Base-by-base conservation (phyloP, 2,888 invertebrate genomes). In the Tineola bisselliella region DNA sequence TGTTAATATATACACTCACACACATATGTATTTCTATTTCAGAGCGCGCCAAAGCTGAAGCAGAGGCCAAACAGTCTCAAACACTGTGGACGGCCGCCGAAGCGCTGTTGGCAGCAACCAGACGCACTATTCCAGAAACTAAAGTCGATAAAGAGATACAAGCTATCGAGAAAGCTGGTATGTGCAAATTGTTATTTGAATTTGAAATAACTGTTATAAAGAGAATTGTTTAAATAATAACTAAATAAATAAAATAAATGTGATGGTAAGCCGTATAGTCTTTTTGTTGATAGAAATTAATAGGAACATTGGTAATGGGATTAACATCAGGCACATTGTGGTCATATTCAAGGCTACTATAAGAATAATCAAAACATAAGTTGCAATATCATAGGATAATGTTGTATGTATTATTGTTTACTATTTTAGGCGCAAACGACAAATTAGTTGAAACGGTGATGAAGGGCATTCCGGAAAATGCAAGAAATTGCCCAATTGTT, bases 61-160 rank as follows among this genome's bases (percentile, higher is more conserved):
- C 90, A 65, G 90, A 90, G 62, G 92, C 93, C 0, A 91, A 92
- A 44, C 91, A 93, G 65, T 93, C 97, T 0, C 97, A 97, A 78
- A 91, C 95, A 30, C 88, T 98, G 66, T 98, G 98, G 98, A 92
- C 96, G 65, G 96, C 98, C 0, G 97, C 96, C 69, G 96, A 97
- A 71, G 92, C 96, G 1, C 86, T 98, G 43, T 90, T 93, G 71
- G 90, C 93, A 1, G 92, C 94, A 18, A 90, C 97, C 6, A 89
- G 91, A 63, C 90, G 91, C 10, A 87, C 90, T 61, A 86, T 88
- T 0, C 80, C 66, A 0, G 63, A 66, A 79, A 89, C 69, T 83
- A 90, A 70, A 76, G 91, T 76, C 79, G 90, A 74, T 89, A 93
- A 89, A 62, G 94, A 95, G 84, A 88, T 96, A 61, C 88, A 84